These are phyloP conservation scores for Oscarella lobularis DNA, from an alignment of 37 sponge, comb jelly and placozoan species.

Conservation along the genomic window DNA sequence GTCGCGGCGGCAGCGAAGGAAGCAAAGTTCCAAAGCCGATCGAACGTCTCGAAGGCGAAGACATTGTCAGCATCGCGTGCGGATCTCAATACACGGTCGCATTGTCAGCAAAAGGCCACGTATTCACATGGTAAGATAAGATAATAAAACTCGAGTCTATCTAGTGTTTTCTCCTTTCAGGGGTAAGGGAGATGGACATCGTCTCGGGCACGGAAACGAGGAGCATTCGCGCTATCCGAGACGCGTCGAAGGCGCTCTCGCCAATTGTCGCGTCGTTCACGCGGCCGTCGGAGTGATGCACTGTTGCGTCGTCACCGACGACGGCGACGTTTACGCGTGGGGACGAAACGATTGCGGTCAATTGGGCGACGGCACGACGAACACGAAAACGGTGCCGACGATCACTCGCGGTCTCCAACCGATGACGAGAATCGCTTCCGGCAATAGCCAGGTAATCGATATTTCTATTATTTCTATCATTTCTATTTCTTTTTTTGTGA, in stretches of 20 bases:
- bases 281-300: constrained; percentile 52
- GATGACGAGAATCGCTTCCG: neutral
- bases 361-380: constrained; percentile 8
- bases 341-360: constrained; percentile 55
- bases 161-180: constrained; percentile 25
- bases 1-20: constrained; percentile 25
- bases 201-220: constrained; percentile 45
- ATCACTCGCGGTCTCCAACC: neutral
- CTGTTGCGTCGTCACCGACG: constrained; percentile 34
- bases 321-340: constrained; percentile 65
- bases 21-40: constrained; percentile 12
- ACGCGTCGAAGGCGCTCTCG: constrained; percentile 27
- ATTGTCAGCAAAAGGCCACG: constrained; percentile 69
- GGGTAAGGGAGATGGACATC: constrained; percentile 56
- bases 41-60: constrained; percentile 21
- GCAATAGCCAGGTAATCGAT: too few species aligned
- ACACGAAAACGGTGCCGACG: neutral
- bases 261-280: constrained; percentile 20
- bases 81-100: constrained; percentile 77
- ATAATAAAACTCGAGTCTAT: too few species aligned
- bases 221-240: constrained; percentile 32
- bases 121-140: constrained; percentile 71
- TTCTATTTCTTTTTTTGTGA: neutral
- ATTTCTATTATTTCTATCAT: neutral
- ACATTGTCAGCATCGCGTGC: constrained; percentile 64